A percentile compares a stretch with the other conserved stretches of the same genome.
These are phyloP conservation scores for Platanista minor DNA, from an alignment of 2,113 vertebrate species.

Conservation along the genomic window DNA sequence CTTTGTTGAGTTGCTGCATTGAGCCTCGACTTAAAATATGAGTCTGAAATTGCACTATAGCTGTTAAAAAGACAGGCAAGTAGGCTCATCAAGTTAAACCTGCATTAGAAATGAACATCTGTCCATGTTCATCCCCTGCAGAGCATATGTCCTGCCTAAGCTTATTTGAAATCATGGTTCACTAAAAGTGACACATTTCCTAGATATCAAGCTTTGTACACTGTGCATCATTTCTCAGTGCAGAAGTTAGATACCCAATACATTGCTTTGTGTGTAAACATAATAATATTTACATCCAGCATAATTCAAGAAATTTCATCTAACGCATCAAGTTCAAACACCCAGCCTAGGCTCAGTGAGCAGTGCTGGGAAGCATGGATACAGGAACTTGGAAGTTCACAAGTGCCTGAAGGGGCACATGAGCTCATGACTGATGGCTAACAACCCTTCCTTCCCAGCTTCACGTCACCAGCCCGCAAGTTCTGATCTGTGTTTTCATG, in stretches of 20 bases:
- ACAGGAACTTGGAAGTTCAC: not conserved
- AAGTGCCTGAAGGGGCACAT: not conserved
- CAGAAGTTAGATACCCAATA: not conserved
- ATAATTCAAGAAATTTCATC: not conserved
- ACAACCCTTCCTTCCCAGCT: not conserved
- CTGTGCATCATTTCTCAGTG: not conserved
- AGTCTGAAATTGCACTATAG: not conserved
- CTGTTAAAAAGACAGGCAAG: not conserved
- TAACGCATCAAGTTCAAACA: not conserved
- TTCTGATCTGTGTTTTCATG: not conserved
- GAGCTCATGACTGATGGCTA: not conserved
- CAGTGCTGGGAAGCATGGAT: not conserved
- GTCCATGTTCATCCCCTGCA: rapidly evolving
- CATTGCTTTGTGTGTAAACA: not conserved
- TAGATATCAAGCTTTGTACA: not conserved
- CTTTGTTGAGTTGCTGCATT: constrained; percentile 34
- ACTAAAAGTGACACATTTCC: not conserved
- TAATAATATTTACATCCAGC: not conserved
- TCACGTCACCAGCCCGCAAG: not conserved
- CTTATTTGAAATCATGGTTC: not conserved
- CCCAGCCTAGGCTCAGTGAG: not conserved
- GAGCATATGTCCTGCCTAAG: not conserved
- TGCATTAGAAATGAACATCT: not conserved
- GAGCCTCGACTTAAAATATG: not conserved
- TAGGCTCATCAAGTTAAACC: not conserved